Conservation (phyloP, 37 sponge, comb jelly and placozoan genomes). For the Dysidea cf. avara region DNA sequence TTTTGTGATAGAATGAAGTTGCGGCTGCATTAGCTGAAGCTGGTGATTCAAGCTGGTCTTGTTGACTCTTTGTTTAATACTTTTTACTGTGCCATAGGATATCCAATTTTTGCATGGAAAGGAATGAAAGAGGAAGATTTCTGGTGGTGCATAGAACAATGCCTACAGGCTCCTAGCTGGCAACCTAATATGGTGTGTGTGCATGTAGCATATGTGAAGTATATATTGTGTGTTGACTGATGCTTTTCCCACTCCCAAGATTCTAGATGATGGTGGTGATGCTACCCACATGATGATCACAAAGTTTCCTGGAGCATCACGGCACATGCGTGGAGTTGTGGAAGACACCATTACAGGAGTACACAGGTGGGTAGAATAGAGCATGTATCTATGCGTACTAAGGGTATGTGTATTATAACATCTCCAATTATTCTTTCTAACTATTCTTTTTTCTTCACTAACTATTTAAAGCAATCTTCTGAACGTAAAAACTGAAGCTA, state of each 20-base stretch:
- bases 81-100: slow-evolving; percentile 23
- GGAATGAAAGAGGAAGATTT: slow-evolving; percentile 78
- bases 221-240: background rate
- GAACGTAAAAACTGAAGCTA: too few species aligned
- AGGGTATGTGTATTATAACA: too few species aligned
- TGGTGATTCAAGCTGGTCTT: slow-evolving; percentile 10
- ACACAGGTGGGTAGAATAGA: slow-evolving; percentile 62
- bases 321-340: slow-evolving; percentile 70
- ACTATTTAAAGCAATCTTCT: too few species aligned
- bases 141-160: slow-evolving; percentile 97
- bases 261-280: slow-evolving; percentile 95
- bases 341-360: slow-evolving; percentile 90
- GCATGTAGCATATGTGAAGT: background rate
- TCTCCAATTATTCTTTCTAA: too few species aligned
- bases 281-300: slow-evolving; percentile 74
- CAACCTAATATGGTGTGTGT: slow-evolving; percentile 57
- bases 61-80: background rate
- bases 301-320: slow-evolving; percentile 64
- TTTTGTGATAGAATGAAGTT: slow-evolving; percentile 70
- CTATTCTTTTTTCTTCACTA: too few species aligned
- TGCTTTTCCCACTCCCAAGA: background rate
- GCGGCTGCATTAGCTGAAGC: slow-evolving; percentile 86
- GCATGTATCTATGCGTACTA: too few species aligned
- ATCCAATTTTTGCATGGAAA: slow-evolving; percentile 83
- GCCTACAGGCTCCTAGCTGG: slow-evolving; percentile 63